Conservation (phyloP, 2,888 invertebrate genomes). For the Eulithis prunata region DNA sequence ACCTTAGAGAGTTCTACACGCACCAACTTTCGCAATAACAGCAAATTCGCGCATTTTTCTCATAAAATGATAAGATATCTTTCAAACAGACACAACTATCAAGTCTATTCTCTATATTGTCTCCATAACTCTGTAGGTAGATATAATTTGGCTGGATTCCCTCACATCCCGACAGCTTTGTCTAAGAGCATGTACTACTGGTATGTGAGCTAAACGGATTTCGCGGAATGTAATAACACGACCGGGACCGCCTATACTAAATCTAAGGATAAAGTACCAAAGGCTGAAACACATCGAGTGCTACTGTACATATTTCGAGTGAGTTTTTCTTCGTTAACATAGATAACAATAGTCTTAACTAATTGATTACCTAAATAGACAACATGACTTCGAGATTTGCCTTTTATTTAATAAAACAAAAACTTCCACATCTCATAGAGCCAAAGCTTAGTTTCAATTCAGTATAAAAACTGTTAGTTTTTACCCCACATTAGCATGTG, state of each 20-base stretch:
- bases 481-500: conserved; percentile 6
- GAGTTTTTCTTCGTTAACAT: not conserved
- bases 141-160: conserved; percentile 45
- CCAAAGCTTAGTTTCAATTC: not conserved
- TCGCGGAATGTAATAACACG: conserved; percentile 57
- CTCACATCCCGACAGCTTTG: conserved; percentile 50
- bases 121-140: conserved; percentile 27
- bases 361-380: too few relatives aligned
- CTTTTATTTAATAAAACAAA: not conserved
- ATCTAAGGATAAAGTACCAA: conserved; percentile 19
- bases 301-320: not conserved
- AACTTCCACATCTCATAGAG: not conserved
- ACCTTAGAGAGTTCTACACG: not conserved
- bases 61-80: conserved; percentile 13
- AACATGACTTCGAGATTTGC: too few relatives aligned
- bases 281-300: conserved; percentile 1
- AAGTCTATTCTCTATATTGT: conserved; percentile 11
- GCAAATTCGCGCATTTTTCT: not conserved
- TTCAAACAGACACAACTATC: conserved; percentile 1
- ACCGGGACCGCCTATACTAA: conserved; percentile 32
- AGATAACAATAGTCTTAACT: not conserved
- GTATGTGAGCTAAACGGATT: conserved; percentile 32
- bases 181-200: conserved; percentile 47
- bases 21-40: not conserved
- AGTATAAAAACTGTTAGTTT: not conserved